These are phyloP conservation scores for Triplophysa tibetana DNA, from an alignment of 2,113 vertebrate genomes.

Conservation along the genomic window DNA sequence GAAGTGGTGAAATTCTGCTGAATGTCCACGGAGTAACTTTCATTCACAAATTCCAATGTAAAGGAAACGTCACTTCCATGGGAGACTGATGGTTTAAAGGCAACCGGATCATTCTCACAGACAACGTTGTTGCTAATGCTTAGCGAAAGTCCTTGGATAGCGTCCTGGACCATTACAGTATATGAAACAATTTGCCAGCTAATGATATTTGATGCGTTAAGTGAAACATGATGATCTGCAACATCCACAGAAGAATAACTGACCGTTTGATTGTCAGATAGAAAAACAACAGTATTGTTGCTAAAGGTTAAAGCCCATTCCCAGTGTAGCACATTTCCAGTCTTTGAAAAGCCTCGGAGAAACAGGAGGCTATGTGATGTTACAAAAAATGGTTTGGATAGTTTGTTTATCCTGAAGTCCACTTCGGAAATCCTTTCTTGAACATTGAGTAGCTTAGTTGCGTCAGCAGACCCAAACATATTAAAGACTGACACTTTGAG, in stretches of 20 bases:
- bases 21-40: conserved; percentile 40
- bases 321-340: conserved; percentile 70
- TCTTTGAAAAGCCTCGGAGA: conserved; percentile 56
- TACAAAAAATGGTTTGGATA: conserved; percentile 60
- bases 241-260: conserved; percentile 58
- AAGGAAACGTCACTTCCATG: conserved; percentile 70
- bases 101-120: conserved; percentile 62
- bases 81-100: conserved; percentile 60
- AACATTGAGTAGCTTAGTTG: conserved; percentile 62
- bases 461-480: conserved; percentile 59
- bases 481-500: conserved; percentile 71
- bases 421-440: conserved; percentile 69
- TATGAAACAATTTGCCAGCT: conserved; percentile 68
- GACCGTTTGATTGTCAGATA: conserved; percentile 51
- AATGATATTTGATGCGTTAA: conserved; percentile 74
- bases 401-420: conserved; percentile 62
- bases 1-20: conserved; percentile 53
- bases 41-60: conserved; percentile 59
- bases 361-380: conserved; percentile 44
- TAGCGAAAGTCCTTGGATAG: conserved; percentile 64
- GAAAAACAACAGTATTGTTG: background rate
- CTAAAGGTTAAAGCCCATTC: conserved; percentile 61
- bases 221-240: conserved; percentile 63
- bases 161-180: conserved; percentile 65
- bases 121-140: conserved; percentile 54